These are phyloP conservation scores for Decapterus maruadsi DNA, from an alignment of 2,797 vertebrate species.

Conservation along the genomic window DNA sequence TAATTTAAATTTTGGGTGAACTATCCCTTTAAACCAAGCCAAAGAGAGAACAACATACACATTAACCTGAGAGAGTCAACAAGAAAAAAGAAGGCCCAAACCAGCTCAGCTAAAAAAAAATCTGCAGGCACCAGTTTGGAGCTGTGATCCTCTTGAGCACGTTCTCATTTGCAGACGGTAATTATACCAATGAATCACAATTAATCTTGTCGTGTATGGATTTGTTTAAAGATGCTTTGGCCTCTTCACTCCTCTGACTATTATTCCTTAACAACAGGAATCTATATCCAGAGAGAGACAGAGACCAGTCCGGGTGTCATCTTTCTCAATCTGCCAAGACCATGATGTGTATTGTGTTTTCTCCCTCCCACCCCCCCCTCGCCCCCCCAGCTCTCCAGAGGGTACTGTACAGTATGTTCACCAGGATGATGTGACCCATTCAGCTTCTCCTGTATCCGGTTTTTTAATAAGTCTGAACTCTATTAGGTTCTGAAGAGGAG, in stretches of 20 bases:
- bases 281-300: background rate
- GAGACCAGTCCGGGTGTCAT: background rate
- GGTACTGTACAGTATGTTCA: constrained; percentile 10
- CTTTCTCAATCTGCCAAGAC: background rate
- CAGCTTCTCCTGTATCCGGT: constrained; percentile 25
- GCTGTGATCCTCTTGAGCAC: background rate
- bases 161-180: constrained; percentile 16
- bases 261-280: background rate
- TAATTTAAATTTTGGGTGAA: too few relatives aligned
- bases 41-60: constrained; percentile 28
- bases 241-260: background rate
- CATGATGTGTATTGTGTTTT: background rate
- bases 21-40: constrained; percentile 15
- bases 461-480: constrained; percentile 64
- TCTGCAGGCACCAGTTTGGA: background rate
- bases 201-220: constrained; percentile 23
- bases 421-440: constrained; percentile 13
- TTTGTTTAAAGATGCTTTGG: constrained; percentile 7
- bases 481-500: constrained; percentile 36
- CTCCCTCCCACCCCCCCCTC: constrained; percentile 4
- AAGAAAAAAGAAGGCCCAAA: background rate
- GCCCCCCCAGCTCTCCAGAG: background rate
- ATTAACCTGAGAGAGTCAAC: background rate
- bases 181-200: constrained; percentile 16
- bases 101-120: background rate